phyloP scores from a whole-genome alignment of 2,797 vertebrate genomes.

The Anomalospiza imberbis region DNA sequence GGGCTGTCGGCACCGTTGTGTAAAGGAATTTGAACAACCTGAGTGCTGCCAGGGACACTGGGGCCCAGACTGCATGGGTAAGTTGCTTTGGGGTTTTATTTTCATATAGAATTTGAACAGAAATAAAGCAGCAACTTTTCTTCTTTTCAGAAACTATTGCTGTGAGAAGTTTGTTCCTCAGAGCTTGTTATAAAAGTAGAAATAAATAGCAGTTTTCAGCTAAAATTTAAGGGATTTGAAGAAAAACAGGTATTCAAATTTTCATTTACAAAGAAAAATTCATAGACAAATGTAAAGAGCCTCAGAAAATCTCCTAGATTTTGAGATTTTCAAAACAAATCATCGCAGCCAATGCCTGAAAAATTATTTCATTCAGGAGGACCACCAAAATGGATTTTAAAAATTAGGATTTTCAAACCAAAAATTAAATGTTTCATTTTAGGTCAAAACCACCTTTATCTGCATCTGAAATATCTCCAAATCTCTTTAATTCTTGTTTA shows the following conservation, averaged over 20 bases:
- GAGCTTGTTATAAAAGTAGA: not conserved
- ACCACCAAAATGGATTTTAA: not conserved
- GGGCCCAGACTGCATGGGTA: slow-evolving; percentile 89
- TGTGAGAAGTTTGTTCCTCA: not conserved
- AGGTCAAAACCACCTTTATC: not conserved
- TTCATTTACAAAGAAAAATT: not conserved
- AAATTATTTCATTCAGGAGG: not conserved
- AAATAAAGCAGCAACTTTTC: not conserved
- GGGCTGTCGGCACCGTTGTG: slow-evolving; percentile 85
- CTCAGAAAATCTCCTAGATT: not conserved
- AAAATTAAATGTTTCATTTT: not conserved
- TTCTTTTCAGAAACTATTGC: not conserved
- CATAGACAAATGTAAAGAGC: not conserved
- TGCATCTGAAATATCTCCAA: not conserved
- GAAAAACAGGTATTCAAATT: not conserved
- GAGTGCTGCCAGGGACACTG: slow-evolving; percentile 88
- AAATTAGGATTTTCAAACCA: not conserved
- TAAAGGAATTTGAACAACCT: slow-evolving; percentile 69
- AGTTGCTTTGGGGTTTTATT: slow-evolving; percentile 12
- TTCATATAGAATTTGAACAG: not conserved
- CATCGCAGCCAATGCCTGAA: not conserved
- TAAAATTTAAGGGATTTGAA: not conserved
- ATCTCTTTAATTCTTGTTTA: not conserved
- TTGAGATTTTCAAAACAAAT: not conserved
- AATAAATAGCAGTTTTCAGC: not conserved